Percentiles rank a stretch among this genome's conserved stretches.
Evolutionary conservation across 1,140 invertebrate species (phyloP).

Genomic region (Luehdorfia chinensis): DNA sequence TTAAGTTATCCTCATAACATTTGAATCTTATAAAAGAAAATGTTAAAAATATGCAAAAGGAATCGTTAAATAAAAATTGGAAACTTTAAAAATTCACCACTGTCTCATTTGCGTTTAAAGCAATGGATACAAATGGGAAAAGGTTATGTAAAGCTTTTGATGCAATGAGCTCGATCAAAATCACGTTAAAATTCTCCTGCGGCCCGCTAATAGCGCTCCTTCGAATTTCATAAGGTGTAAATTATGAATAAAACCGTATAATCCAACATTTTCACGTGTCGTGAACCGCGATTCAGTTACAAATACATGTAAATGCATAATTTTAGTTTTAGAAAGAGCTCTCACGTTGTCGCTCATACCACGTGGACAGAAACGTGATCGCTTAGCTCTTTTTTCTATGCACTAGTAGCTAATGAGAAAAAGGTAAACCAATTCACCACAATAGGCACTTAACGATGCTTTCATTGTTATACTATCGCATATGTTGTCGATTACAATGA

Average conservation of each 20-base stretch:
- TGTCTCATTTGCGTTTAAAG: slow-evolving; percentile 17
- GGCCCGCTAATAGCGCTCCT: slow-evolving; percentile 40
- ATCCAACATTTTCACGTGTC: slow-evolving; percentile 40
- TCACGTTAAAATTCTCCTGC: slow-evolving; percentile 50
- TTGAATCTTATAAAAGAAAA: too few relatives aligned
- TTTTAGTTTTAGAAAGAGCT: slow-evolving; percentile 57
- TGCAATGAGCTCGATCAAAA: slow-evolving; percentile 32
- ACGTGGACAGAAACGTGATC: slow-evolving; percentile 60
- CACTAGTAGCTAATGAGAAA: slow-evolving; percentile 29
- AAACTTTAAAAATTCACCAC: neutral
- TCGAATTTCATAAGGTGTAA: slow-evolving; percentile 55
- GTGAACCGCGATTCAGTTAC: slow-evolving; percentile 30
- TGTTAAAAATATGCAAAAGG: slow-evolving; percentile 3
- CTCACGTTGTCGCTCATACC: slow-evolving; percentile 44
- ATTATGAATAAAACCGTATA: slow-evolving; percentile 54
- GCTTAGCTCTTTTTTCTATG: slow-evolving; percentile 34
- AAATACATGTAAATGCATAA: slow-evolving; percentile 57
- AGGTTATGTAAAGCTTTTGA: slow-evolving; percentile 41
- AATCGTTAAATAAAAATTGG: too few relatives aligned
- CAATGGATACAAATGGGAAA: slow-evolving; percentile 28
- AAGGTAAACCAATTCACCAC: slow-evolving; percentile 37
- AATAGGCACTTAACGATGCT: slow-evolving; percentile 59
- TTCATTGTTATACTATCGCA: slow-evolving; percentile 56
- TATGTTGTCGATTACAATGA: slow-evolving; percentile 38
- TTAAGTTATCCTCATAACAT: too few relatives aligned